Conservation (phyloP, 2,888 invertebrate genomes). For the Lepetodrilus schrolli region DNA sequence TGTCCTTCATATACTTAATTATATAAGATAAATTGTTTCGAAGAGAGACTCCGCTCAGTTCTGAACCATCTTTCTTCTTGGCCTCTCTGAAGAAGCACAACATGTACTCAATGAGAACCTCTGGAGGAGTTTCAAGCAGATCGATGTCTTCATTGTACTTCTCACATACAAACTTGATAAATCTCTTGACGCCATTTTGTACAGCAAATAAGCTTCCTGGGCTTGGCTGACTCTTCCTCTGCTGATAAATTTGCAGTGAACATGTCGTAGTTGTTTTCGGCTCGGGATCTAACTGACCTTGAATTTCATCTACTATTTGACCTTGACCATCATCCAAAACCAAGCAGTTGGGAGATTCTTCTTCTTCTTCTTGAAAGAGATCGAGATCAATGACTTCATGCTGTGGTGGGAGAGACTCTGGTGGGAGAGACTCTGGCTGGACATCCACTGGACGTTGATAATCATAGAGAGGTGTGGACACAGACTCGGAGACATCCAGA, state of each 20-base stretch:
- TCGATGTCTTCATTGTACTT: conserved; percentile 12
- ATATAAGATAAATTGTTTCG: not conserved
- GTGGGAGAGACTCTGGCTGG: not conserved
- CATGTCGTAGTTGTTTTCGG: no score
- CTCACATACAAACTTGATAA: not conserved
- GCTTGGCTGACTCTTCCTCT: not conserved
- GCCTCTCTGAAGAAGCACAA: not conserved
- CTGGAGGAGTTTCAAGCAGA: not conserved
- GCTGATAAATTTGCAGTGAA: not conserved
- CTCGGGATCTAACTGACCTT: no score
- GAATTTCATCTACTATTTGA: not conserved
- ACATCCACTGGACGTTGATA: no score
- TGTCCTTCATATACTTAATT: not conserved
- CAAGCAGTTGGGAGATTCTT: no score
- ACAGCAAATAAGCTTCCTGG: not conserved
- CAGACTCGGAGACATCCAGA: no score
- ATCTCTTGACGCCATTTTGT: not conserved
- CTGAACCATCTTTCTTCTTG: not conserved
- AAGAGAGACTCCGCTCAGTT: not conserved
- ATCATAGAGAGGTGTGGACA: no score
- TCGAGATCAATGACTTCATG: conserved; percentile 8
- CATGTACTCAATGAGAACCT: not conserved
- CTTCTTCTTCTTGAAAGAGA: not conserved
- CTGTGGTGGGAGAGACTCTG: not conserved
- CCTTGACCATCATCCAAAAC: not conserved